Base-by-base conservation (phyloP, 2,888 invertebrate genomes). In the Plusia festucae region DNA sequence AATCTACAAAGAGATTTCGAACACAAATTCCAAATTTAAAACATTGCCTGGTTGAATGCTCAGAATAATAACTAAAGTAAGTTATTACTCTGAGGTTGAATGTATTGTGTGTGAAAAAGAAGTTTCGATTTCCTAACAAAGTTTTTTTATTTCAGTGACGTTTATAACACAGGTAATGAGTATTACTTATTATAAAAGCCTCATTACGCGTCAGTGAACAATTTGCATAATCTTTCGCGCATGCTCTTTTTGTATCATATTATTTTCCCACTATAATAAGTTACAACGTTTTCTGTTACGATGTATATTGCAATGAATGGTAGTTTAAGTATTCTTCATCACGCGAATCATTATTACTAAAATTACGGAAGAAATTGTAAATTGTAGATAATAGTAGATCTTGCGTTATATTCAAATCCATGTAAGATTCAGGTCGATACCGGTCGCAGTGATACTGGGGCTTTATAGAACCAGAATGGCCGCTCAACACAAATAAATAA, bases 171-270 rank as follows among this genome's bases (percentile, higher is more conserved):
- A n/a, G n/a, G n/a, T n/a, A 3, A 4, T n/a, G 6, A 40, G n/a
- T 40, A n/a, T 40, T 40, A 40, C n/a, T 55, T 22, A 15, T n/a
- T 40, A 55, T 55, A n/a, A 40, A 40, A 32, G 0, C 54, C 34
- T 40, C 7, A 40, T 40, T 40, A 55, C 40, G 55, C 22, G 22
- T 55, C 40, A 40, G 24, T 22, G 40, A 8, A 34, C 55, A 55
- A 40, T 55, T 55, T 55, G 40, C 40, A 55, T 55, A 40, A 15
- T 40, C 55, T 40, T n/a, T 40, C 20, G 40, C 15, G n/a, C 22
- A 40, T 2, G 9, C n/a, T 2, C 22, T 55, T 55, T 55, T 55
- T 15, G 32, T 20, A 15, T 13, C 1, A 40, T 55, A 34, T n/a
- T n/a, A 22, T 40, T 55, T 54, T 55, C 22, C 22, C 44, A 7